Evolutionary conservation across 1,140 invertebrate genomes (phyloP).

Genomic region (Nebria ingens): DNA sequence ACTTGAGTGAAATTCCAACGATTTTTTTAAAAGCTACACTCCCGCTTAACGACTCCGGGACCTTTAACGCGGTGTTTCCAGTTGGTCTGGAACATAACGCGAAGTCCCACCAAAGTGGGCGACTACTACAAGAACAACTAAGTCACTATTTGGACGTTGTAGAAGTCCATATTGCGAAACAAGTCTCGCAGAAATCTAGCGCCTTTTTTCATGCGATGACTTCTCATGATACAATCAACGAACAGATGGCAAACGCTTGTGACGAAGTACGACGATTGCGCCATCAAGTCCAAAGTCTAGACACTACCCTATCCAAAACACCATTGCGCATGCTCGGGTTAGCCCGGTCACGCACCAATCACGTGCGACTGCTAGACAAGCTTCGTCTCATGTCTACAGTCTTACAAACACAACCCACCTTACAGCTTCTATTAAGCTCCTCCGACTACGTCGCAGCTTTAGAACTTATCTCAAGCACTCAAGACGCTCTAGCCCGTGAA

Average conservation of each 20-base stretch:
- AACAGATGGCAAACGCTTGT: constrained; percentile 75
- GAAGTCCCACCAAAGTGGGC: constrained; percentile 34
- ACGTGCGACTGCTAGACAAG: constrained; percentile 55
- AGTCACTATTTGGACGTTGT: constrained; percentile 92
- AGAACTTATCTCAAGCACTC: constrained; percentile 92
- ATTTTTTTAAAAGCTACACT: constrained; percentile 80
- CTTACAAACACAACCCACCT: constrained; percentile 94
- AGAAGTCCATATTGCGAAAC: constrained; percentile 89
- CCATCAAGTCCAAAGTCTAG: constrained; percentile 57
- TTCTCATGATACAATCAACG: constrained; percentile 87
- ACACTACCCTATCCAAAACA: constrained; percentile 66
- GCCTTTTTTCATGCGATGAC: constrained; percentile 97
- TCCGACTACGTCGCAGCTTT: constrained; percentile 96
- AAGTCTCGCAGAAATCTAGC: constrained; percentile 91
- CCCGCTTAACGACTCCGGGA: constrained; percentile 67
- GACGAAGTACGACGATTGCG: constrained; percentile 66
- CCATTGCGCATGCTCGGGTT: constrained; percentile 68
- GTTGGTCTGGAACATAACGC: constrained; percentile 35
- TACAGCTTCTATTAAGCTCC: constrained; percentile 87
- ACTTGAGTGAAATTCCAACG: constrained; percentile 62
- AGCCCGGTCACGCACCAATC: constrained; percentile 51
- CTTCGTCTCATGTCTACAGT: constrained; percentile 90
- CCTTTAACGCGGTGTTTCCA: constrained; percentile 83
- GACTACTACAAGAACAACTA: constrained; percentile 52
- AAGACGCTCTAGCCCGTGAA: constrained; percentile 85